phyloP scores from a whole-genome alignment of 2,113 vertebrate genomes.

The Etheostoma spectabile region DNA sequence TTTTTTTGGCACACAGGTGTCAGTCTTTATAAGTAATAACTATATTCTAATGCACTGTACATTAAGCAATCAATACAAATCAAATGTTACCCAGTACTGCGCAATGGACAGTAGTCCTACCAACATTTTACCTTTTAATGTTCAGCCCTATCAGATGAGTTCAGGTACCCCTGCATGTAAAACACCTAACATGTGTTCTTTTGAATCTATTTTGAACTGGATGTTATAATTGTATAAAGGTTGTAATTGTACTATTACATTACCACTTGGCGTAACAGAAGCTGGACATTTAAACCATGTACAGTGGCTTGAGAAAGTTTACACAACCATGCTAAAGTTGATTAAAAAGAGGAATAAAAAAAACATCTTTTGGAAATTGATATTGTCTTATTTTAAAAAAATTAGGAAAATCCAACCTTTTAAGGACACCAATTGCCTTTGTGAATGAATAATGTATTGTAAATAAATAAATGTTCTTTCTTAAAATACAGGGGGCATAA shows the following conservation, averaged over 20 bases:
- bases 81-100: background rate
- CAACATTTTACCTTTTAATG: background rate
- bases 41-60: background rate
- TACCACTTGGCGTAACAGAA: background rate
- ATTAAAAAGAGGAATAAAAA: too few species aligned
- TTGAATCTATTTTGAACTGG: background rate
- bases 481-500: too few species aligned
- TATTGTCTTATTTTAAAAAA: too few species aligned
- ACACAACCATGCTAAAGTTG: too few species aligned
- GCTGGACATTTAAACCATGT: background rate
- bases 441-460: too few species aligned
- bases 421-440: too few species aligned
- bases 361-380: too few species aligned
- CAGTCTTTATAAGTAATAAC: slow-evolving; percentile 2
- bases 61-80: background rate
- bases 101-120: background rate
- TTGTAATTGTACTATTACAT: background rate
- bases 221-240: background rate
- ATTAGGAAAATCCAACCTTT: too few species aligned
- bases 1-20: background rate
- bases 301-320: too few species aligned
- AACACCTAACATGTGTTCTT: background rate
- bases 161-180: background rate
- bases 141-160: background rate
- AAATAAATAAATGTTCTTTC: too few species aligned